These are phyloP conservation scores for Heliconius hortense DNA, from an alignment of 2,888 invertebrate genomes.

Conservation along the genomic window DNA sequence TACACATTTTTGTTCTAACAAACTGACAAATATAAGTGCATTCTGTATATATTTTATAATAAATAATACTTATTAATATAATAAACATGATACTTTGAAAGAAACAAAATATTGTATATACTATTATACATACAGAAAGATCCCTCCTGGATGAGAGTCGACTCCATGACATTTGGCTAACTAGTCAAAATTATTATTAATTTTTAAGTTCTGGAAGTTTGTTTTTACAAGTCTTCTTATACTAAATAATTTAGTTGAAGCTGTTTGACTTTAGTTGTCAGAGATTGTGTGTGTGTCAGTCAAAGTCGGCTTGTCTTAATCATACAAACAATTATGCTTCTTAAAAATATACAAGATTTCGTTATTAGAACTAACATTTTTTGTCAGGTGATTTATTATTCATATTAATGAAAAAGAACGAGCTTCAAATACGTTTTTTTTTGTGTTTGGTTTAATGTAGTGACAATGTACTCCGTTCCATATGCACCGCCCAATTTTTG, in stretches of 20 bases:
- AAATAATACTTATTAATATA: neutral
- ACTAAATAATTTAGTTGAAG: conserved; percentile 3
- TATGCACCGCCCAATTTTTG: neutral
- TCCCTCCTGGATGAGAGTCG: neutral
- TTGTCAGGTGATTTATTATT: neutral
- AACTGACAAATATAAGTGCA: neutral
- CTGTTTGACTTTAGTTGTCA: conserved; percentile 14
- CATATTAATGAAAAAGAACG: neutral
- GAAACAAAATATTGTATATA: neutral
- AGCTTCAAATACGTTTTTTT: neutral
- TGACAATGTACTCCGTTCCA: neutral
- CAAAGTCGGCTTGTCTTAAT: conserved; percentile 8
- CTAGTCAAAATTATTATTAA: neutral
- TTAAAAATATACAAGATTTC: conserved; percentile 4
- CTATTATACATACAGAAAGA: neutral
- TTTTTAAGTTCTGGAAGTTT: neutral
- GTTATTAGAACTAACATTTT: conserved; percentile 2
- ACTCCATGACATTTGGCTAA: neutral
- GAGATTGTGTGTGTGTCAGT: conserved; percentile 17
- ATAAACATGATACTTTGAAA: neutral
- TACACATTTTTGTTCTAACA: conserved; percentile 21
- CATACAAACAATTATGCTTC: conserved; percentile 5
- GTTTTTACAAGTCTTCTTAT: conserved; percentile 9
- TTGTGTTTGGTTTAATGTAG: neutral
- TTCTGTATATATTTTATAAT: neutral